A percentile compares a stretch with the other conserved stretches of the same genome.
phyloP scores from a whole-genome alignment of 2,888 invertebrate species.

The Meiosimyza platycephala region DNA sequence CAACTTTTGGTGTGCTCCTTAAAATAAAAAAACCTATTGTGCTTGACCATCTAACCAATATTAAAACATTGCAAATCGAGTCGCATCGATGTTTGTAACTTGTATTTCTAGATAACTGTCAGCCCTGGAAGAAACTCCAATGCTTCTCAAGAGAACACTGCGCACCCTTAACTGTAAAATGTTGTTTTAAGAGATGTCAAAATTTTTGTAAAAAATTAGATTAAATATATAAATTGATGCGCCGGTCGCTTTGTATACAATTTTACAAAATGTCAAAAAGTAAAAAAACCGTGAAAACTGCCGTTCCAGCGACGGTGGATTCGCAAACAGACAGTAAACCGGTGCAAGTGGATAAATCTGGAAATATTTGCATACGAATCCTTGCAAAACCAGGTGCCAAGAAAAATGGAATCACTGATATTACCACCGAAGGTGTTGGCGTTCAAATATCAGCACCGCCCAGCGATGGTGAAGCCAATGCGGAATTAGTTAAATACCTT shows the following conservation, averaged over 20 bases:
- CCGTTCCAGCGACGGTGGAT: background rate
- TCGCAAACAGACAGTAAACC: constrained; percentile 46
- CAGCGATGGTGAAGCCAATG: constrained; percentile 83
- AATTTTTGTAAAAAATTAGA: background rate
- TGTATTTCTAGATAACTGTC: too few species aligned
- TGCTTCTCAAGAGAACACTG: too few species aligned
- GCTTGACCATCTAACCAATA: too few species aligned
- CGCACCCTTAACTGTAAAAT: background rate
- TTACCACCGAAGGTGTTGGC: constrained; percentile 75
- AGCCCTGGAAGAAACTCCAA: background rate
- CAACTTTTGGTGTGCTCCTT: too few species aligned
- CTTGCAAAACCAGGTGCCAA: constrained; percentile 83
- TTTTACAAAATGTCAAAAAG: constrained; percentile 54
- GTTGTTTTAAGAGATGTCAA: background rate
- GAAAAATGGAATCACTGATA: constrained; percentile 75
- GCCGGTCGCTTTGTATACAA: background rate
- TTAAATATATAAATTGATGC: constrained; percentile 12
- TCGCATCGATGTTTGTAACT: too few species aligned
- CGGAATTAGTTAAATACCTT: constrained; percentile 79
- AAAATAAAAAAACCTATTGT: too few species aligned
- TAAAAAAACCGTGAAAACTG: constrained; percentile 41
- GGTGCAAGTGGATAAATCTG: constrained; percentile 70
- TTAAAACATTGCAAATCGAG: too few species aligned
- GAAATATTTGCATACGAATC: constrained; percentile 74
- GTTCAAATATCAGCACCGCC: constrained; percentile 85